phyloP scores from a whole-genome alignment of 2,113 vertebrate genomes.

The Pitta sordida region DNA sequence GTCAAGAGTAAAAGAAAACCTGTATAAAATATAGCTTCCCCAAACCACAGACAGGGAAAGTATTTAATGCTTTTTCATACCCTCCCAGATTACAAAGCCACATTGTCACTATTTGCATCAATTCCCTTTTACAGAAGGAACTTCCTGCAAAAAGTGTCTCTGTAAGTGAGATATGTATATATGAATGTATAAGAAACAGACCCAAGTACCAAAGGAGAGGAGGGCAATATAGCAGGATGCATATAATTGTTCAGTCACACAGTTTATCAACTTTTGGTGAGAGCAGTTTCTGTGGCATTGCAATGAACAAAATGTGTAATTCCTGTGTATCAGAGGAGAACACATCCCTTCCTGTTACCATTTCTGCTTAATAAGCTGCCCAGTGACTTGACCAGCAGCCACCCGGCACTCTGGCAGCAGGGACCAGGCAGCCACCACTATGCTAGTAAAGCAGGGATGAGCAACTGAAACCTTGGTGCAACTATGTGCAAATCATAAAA shows the following conservation, averaged over 20 bases:
- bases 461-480: background rate
- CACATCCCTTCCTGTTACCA: fast-evolving
- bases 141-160: background rate
- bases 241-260: background rate
- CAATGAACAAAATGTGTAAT: background rate
- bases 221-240: background rate
- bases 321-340: background rate
- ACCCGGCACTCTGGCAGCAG: fast-evolving
- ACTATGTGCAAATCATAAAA: background rate
- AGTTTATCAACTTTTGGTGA: background rate
- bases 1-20: background rate
- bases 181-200: background rate
- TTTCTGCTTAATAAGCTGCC: background rate
- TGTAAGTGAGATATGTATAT: background rate
- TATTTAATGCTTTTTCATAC: background rate
- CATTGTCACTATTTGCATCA: background rate
- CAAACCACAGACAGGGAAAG: background rate
- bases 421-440: background rate
- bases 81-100: background rate
- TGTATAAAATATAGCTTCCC: background rate
- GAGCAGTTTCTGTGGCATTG: background rate
- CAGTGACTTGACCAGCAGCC: fast-evolving
- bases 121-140: background rate
- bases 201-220: background rate
- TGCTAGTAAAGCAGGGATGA: background rate